Evolutionary conservation across 2,797 vertebrate genomes (phyloP).

Genomic region (Cyclopterus lumpus): DNA sequence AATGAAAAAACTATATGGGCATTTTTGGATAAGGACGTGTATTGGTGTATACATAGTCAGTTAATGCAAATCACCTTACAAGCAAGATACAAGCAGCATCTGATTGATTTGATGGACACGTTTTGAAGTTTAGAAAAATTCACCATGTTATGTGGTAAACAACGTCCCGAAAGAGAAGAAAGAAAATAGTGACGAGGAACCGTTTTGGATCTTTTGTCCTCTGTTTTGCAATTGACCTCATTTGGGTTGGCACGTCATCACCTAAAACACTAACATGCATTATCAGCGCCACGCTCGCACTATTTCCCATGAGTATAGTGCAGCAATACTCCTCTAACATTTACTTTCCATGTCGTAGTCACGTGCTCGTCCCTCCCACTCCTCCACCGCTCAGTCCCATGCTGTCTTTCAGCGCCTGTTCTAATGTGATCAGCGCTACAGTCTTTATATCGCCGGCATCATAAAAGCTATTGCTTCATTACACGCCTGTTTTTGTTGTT

Average conservation of each 20-base stretch:
- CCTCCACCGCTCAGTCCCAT: slow-evolving; percentile 20
- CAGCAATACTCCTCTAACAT: background rate
- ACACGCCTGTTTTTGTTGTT: slow-evolving; percentile 32
- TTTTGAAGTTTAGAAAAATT: slow-evolving; percentile 9
- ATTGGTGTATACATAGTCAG: background rate
- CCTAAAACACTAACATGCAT: background rate
- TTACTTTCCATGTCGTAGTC: background rate
- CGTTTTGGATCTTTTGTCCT: background rate
- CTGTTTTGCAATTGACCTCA: no score
- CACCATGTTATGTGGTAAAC: background rate
- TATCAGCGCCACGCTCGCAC: background rate
- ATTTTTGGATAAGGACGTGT: background rate
- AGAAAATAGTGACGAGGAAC: background rate
- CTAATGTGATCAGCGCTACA: slow-evolving; percentile 45
- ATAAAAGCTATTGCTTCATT: slow-evolving; percentile 62
- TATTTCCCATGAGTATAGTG: background rate
- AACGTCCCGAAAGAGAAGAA: background rate
- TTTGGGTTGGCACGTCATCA: background rate
- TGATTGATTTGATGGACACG: background rate
- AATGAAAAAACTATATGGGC: background rate
- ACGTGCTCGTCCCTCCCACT: background rate
- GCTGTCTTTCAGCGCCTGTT: slow-evolving; percentile 31
- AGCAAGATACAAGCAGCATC: background rate
- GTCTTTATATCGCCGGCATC: slow-evolving; percentile 42
- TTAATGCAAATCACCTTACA: background rate